phyloP scores from a whole-genome alignment of 2,797 vertebrate genomes.

The Enteromius thamalakanensis region DNA sequence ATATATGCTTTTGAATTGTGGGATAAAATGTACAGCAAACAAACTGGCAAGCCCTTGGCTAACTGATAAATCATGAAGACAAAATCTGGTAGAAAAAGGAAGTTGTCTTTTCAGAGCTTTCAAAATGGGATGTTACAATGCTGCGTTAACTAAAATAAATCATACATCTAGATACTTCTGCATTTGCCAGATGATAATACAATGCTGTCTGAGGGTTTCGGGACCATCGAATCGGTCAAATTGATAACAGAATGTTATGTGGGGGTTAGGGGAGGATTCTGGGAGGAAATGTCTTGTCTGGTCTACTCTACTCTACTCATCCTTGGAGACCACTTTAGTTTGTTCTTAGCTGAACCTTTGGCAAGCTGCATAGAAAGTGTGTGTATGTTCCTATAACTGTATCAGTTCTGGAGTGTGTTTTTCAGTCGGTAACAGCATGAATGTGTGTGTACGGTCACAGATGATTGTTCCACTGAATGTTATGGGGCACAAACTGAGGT shows the following conservation, averaged over 20 bases:
- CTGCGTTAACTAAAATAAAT: not conserved
- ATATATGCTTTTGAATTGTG: not conserved
- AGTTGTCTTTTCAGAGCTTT: not conserved
- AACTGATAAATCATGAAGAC: conserved; percentile 11
- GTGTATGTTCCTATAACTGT: conserved; percentile 43
- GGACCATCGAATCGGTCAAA: not conserved
- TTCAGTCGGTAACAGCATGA: conserved; percentile 9
- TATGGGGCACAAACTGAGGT: conserved; percentile 16
- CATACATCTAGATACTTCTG: not conserved
- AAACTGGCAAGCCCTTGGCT: not conserved
- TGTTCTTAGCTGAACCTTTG: conserved; percentile 48
- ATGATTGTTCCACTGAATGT: conserved; percentile 7
- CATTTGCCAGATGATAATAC: not conserved
- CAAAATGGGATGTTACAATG: not conserved
- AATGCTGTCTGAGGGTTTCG: not conserved
- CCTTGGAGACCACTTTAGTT: conserved; percentile 47
- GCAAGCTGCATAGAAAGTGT: conserved; percentile 31
- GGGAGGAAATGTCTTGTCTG: conserved; percentile 46
- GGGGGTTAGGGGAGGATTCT: conserved; percentile 27
- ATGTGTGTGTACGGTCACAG: conserved; percentile 20
- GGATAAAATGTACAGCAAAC: conserved; percentile 17
- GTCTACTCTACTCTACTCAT: conserved; percentile 38
- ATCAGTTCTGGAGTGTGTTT: conserved; percentile 36
- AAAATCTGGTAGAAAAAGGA: not conserved
- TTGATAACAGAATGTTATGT: conserved; percentile 21